phyloP scores from a whole-genome alignment of 2,797 vertebrate species.

The Jordanella pulchra region DNA sequence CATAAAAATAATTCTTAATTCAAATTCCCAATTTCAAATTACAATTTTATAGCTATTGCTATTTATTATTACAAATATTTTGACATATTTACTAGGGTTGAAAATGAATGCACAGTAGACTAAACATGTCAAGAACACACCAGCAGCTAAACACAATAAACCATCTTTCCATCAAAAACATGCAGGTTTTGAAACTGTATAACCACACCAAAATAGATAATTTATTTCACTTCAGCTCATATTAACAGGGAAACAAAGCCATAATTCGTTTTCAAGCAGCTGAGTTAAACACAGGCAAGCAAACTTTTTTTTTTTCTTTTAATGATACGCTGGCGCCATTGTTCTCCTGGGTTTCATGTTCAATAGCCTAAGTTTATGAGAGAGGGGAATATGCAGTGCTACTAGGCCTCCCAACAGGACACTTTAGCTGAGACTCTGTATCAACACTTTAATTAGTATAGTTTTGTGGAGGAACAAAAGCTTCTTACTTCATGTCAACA shows the following conservation, averaged over 20 bases:
- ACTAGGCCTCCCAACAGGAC: constrained; percentile 53
- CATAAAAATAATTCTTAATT: too few species aligned
- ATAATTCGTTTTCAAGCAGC: constrained; percentile 36
- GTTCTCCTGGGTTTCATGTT: constrained; percentile 48
- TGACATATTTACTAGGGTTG: not conserved
- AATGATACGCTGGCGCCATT: constrained; percentile 30
- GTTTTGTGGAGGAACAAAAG: constrained; percentile 60
- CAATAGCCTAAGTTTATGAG: constrained; percentile 48
- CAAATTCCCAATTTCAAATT: too few species aligned
- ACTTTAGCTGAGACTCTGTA: constrained; percentile 59
- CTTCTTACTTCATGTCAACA: constrained; percentile 68
- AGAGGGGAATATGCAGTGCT: constrained; percentile 46
- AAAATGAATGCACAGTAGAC: too few species aligned
- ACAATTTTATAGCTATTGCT: too few species aligned
- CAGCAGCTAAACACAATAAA: too few species aligned
- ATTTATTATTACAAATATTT: not conserved
- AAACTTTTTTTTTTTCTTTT: constrained; percentile 17
- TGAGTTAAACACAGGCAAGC: constrained; percentile 14
- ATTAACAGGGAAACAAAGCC: not conserved
- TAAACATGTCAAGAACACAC: too few species aligned
- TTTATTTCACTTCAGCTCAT: not conserved
- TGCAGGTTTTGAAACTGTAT: not conserved
- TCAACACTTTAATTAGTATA: constrained; percentile 73
- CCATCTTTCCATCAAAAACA: not conserved
- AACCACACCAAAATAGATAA: not conserved